Percentiles rank a stretch among this genome's conserved stretches.
phyloP scores from a whole-genome alignment of 2,113 vertebrate genomes.

The Hypocryptadius cinnamomeus region DNA sequence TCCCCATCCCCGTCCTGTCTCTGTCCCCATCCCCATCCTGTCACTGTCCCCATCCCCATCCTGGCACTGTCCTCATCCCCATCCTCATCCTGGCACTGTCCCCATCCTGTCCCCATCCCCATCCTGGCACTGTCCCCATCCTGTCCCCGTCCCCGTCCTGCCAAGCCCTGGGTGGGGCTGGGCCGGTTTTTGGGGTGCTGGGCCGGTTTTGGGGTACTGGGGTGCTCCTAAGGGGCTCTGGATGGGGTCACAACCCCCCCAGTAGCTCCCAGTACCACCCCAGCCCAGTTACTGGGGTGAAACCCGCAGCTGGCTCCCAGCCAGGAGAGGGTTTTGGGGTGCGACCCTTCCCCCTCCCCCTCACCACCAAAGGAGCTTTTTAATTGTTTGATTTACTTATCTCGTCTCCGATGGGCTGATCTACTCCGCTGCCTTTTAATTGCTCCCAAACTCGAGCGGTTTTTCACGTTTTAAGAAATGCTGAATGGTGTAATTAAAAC shows the following conservation, averaged over 20 bases:
- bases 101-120: no score
- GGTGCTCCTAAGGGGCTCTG: neutral
- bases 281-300: neutral
- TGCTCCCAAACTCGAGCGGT: constrained; percentile 76
- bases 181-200: neutral
- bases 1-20: no score
- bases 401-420: constrained; percentile 73
- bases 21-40: no score
- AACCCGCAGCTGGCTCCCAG: neutral
- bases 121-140: no score
- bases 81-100: no score
- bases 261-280: neutral
- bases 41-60: neutral
- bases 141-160: no score
- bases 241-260: neutral
- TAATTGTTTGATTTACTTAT: constrained; percentile 79
- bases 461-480: constrained; percentile 89
- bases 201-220: neutral
- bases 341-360: neutral
- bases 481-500: constrained; percentile 92
- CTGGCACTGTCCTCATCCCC: no score
- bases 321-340: neutral
- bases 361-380: constrained; percentile 11
- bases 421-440: constrained; percentile 82
- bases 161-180: rapidly evolving